phyloP scores from a whole-genome alignment of 2,888 invertebrate species.

The Dicycla oo region DNA sequence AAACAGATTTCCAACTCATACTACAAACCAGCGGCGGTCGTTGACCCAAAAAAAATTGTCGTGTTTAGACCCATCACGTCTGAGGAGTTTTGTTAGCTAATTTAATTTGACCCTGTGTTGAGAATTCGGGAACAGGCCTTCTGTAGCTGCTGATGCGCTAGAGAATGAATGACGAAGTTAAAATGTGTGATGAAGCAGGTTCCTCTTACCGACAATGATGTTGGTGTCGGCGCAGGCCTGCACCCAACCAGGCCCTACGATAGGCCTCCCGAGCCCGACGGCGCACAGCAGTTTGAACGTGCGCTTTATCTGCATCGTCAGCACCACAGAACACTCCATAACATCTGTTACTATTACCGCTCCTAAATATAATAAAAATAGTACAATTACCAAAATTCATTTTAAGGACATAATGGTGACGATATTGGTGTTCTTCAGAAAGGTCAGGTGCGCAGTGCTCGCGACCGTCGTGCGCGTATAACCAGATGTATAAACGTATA shows the following conservation, averaged over 20 bases:
- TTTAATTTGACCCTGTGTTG: too few relatives aligned
- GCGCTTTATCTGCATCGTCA: conserved; percentile 89
- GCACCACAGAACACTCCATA: conserved; percentile 86
- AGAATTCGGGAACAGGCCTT: too few relatives aligned
- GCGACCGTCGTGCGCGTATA: background rate
- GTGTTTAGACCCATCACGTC: too few relatives aligned
- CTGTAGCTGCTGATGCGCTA: background rate
- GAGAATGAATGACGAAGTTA: background rate
- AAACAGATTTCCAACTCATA: too few relatives aligned
- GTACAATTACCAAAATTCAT: background rate
- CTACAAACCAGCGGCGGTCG: too few relatives aligned
- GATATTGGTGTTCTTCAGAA: background rate
- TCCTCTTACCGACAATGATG: conserved; percentile 78
- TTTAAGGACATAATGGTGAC: background rate
- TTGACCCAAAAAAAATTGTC: too few relatives aligned
- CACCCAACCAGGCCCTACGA: conserved; percentile 88
- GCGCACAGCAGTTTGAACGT: conserved; percentile 91
- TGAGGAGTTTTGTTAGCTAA: too few relatives aligned
- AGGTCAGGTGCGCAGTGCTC: background rate
- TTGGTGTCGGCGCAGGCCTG: conserved; percentile 81
- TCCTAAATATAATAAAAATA: conserved; percentile 77
- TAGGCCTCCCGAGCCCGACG: conserved; percentile 90
- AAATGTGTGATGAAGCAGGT: background rate
- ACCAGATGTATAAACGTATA: background rate
- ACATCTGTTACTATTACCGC: conserved; percentile 88